Percentiles rank a stretch among this genome's conserved stretches.
Evolutionary conservation across 2,113 vertebrate species (phyloP).

Genomic region (Drymodes brunneopygia): DNA sequence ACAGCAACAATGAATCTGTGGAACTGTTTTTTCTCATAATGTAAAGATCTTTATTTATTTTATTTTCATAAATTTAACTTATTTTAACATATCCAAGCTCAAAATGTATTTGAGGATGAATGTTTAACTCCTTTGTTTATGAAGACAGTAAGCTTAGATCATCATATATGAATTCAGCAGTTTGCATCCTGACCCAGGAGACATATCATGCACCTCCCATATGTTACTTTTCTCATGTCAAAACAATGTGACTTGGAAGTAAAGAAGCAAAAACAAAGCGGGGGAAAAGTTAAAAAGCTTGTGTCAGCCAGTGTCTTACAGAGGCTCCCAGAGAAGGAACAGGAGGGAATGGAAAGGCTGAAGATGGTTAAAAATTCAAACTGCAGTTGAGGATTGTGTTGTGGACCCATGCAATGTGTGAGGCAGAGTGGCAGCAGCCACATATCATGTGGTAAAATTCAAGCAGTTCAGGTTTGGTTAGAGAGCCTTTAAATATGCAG

Average conservation of each 20-base stretch:
- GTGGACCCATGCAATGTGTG: not conserved
- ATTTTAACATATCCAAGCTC: not conserved
- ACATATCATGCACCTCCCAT: fast-evolving
- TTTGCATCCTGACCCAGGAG: not conserved
- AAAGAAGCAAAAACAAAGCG: not conserved
- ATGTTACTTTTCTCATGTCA: not conserved
- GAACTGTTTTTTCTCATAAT: not conserved
- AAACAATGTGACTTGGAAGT: not conserved
- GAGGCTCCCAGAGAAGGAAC: not conserved
- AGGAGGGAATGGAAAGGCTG: not conserved
- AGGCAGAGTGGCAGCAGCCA: not conserved
- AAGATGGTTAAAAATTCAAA: not conserved
- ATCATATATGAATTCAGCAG: not conserved
- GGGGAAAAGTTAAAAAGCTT: not conserved
- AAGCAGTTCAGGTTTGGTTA: not conserved
- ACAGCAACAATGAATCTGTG: not conserved
- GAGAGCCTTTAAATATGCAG: not conserved
- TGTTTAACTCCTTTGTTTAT: not conserved
- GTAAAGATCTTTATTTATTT: not conserved
- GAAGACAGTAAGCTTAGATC: not conserved
- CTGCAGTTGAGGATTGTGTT: not conserved
- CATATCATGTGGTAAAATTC: not conserved
- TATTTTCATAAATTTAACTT: not conserved
- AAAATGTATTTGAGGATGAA: not conserved
- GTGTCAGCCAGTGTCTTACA: not conserved